Evolutionary conservation across 2,888 invertebrate species (phyloP).

Genomic region (Erebia epiphron): DNA sequence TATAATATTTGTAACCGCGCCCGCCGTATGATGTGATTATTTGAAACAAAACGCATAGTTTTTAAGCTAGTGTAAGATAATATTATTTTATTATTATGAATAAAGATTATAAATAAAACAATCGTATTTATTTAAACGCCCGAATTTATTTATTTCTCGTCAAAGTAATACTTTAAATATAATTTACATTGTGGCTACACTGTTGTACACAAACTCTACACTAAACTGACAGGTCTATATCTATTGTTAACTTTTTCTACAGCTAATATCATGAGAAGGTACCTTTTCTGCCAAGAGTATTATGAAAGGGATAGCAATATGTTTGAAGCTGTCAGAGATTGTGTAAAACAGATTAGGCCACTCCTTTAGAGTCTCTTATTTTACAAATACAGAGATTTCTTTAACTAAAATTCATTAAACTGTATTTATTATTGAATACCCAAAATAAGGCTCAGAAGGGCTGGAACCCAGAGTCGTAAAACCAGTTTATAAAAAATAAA

Average conservation of each 20-base stretch:
- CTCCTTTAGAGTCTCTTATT: not conserved
- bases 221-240: not conserved
- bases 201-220: not conserved
- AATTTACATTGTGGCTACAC: not conserved
- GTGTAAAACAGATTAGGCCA: too few relatives aligned
- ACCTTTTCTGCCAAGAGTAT: too few relatives aligned
- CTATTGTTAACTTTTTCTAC: too few relatives aligned
- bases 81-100: conserved; percentile 70
- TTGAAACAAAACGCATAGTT: conserved; percentile 65
- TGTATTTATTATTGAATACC: not conserved
- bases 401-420: not conserved
- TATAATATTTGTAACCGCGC: conserved; percentile 51
- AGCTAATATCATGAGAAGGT: too few relatives aligned
- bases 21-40: conserved; percentile 70
- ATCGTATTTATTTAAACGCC: conserved; percentile 27
- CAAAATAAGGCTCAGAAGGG: too few relatives aligned
- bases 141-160: not conserved
- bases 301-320: too few relatives aligned
- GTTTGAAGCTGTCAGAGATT: too few relatives aligned
- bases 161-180: not conserved
- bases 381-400: not conserved
- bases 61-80: conserved; percentile 62
- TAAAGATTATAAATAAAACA: conserved; percentile 59
- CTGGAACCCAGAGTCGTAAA: not conserved
- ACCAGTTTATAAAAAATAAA: too few relatives aligned